A percentile compares a stretch with the other conserved stretches of the same genome.
phyloP scores from a whole-genome alignment of 2,113 vertebrate species.

The Nothocercus julius region DNA sequence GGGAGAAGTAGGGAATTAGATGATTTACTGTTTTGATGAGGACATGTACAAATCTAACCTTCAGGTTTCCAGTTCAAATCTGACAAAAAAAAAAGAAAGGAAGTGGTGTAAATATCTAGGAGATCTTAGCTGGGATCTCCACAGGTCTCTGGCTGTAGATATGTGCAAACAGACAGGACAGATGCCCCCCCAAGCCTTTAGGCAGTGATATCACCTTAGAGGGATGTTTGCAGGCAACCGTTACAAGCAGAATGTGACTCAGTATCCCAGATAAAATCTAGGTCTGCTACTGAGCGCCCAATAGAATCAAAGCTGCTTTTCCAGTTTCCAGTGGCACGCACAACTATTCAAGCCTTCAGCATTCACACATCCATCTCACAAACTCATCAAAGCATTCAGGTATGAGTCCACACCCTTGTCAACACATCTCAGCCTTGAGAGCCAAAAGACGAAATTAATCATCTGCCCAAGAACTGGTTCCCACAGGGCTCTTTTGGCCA shows the following conservation, averaged over 20 bases:
- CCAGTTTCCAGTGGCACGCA: not conserved
- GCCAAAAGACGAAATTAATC: not conserved
- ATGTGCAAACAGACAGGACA: not conserved
- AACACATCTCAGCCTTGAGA: not conserved
- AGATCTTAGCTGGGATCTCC: not conserved
- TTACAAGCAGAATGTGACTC: accelerated
- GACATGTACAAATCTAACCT: constrained; percentile 38
- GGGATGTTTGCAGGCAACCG: not conserved
- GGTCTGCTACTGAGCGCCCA: not conserved
- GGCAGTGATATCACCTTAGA: not conserved
- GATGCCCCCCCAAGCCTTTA: not conserved
- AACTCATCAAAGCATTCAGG: accelerated
- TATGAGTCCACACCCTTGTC: accelerated
- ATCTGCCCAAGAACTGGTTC: not conserved
- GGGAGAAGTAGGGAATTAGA: constrained; percentile 7
- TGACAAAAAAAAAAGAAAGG: not conserved
- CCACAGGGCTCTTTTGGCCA: not conserved
- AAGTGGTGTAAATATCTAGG: not conserved
- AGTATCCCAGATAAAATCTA: not conserved
- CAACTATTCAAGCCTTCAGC: not conserved
- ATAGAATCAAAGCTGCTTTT: not conserved
- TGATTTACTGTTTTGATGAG: constrained; percentile 38
- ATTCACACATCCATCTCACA: not conserved
- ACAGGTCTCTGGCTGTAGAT: not conserved
- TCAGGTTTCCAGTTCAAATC: not conserved